These are phyloP conservation scores for Chamaedrilus cognettii DNA, from an alignment of 2,888 invertebrate species.

Conservation along the genomic window DNA sequence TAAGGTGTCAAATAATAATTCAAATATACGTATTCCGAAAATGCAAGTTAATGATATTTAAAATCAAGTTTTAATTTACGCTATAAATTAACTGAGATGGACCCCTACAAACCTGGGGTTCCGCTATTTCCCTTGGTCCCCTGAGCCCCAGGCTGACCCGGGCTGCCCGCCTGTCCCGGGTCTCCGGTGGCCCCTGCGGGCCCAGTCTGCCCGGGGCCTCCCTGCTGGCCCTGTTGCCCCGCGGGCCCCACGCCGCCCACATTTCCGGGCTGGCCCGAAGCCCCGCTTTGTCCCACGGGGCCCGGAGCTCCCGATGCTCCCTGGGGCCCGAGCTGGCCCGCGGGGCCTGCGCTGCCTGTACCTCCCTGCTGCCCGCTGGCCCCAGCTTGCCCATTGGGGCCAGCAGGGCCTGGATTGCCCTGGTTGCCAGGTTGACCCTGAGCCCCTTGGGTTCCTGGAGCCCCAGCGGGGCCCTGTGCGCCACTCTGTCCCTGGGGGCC, in stretches of 20 bases:
- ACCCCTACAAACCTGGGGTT: too few species aligned
- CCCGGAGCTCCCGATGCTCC: slow-evolving; percentile 26
- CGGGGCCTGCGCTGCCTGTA: slow-evolving; percentile 15
- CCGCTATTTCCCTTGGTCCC: too few species aligned
- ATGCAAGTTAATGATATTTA: too few species aligned
- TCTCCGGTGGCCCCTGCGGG: slow-evolving; percentile 22
- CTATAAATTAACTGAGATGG: too few species aligned
- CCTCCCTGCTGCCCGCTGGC: slow-evolving; percentile 1
- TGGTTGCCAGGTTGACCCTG: slow-evolving; percentile 17
- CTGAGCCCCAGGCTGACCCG: slow-evolving; percentile 7
- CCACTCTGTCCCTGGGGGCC: too few species aligned
- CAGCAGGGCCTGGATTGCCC: slow-evolving; percentile 24
- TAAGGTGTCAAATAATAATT: too few species aligned
- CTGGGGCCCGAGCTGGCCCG: slow-evolving; percentile 47
- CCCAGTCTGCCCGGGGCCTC: slow-evolving; percentile 24
- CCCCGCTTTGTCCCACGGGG: slow-evolving; percentile 17
- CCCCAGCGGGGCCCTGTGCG: too few species aligned
- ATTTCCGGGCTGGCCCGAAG: slow-evolving; percentile 21
- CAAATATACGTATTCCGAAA: too few species aligned
- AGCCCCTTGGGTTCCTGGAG: slow-evolving; percentile 19
- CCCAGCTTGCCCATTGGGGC: slow-evolving; percentile 18
- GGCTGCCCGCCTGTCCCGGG: slow-evolving; percentile 9
- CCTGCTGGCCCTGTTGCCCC: slow-evolving; percentile 21
- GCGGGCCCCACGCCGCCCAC: slow-evolving; percentile 15
- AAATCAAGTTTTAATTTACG: too few species aligned